Conservation (phyloP, 2,888 invertebrate species). For the Chymomyza procnemis region DNA sequence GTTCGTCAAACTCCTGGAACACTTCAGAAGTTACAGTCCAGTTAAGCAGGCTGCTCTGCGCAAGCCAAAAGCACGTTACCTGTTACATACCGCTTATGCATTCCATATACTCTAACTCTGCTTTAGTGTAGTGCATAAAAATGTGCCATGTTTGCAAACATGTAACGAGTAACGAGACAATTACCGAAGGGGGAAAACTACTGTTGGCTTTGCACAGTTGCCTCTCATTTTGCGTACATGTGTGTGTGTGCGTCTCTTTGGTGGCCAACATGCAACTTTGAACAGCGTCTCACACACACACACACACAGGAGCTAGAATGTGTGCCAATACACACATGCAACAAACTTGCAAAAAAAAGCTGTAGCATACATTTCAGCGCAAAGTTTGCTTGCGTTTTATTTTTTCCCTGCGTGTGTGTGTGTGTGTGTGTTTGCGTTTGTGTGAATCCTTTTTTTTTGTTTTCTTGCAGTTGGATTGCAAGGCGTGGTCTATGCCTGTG, state of each 20-base stretch:
- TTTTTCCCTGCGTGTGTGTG: constrained; percentile 8
- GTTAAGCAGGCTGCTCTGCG: no score
- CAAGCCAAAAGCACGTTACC: no score
- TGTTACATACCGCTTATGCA: no score
- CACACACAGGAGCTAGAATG: constrained; percentile 41
- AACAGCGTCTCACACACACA: constrained; percentile 50
- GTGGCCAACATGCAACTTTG: constrained; percentile 58
- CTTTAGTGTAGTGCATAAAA: constrained; percentile 28
- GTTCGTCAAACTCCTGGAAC: no score
- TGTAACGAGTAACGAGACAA: constrained; percentile 70
- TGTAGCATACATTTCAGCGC: constrained; percentile 55
- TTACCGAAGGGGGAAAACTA: constrained; percentile 65
- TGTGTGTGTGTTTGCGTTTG: constrained; percentile 22
- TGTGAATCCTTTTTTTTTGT: not conserved
- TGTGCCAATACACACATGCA: constrained; percentile 50
- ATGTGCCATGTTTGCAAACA: constrained; percentile 62
- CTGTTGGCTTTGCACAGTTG: constrained; percentile 7
- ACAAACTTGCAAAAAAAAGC: constrained; percentile 44
- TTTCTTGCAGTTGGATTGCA: not conserved
- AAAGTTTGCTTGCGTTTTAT: constrained; percentile 41
- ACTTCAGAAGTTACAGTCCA: no score
- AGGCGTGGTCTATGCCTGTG: constrained; percentile 30
- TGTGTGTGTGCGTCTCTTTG: not conserved
- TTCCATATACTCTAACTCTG: no score
- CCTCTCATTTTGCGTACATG: not conserved